Conservation (phyloP, 2,113 vertebrate species). For the Antechinus stuartii region DNA sequence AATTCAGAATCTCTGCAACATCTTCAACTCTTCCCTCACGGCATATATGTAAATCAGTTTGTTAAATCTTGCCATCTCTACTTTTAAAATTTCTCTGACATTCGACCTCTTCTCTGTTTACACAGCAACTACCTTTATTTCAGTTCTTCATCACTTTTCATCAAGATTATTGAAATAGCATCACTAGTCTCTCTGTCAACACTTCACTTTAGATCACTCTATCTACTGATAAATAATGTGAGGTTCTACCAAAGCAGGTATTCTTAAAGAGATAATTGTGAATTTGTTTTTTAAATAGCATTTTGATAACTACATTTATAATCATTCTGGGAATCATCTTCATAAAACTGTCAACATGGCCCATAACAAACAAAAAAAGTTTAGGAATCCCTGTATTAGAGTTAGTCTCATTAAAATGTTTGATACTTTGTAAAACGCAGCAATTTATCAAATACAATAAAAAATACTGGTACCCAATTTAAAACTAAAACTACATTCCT, state of each 20-base stretch:
- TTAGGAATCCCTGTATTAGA: neutral
- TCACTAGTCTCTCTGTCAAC: neutral
- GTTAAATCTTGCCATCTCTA: neutral
- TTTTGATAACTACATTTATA: neutral
- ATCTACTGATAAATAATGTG: neutral
- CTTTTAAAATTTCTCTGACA: neutral
- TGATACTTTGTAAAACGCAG: neutral
- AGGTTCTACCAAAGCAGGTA: neutral
- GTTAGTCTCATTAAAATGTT: neutral
- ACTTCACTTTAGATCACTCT: neutral
- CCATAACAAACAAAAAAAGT: neutral
- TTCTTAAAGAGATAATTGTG: neutral
- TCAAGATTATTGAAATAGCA: neutral
- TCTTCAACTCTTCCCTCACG: neutral
- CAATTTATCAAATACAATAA: neutral
- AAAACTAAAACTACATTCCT: neutral
- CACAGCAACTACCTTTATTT: neutral
- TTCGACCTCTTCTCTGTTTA: neutral
- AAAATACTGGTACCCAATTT: neutral
- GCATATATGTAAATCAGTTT: neutral
- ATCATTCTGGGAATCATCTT: neutral
- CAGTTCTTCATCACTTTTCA: neutral
- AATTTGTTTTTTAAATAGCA: neutral
- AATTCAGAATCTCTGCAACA: neutral
- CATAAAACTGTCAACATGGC: neutral